Conservation (phyloP, 1,140 invertebrate genomes). For the roundworm (Caenorhabditis elegans) region WBcel235 BX284604.4:6820001-6820500, state of each 20-base stretch:
- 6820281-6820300: not conserved
- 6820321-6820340: no score
- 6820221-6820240: not conserved
- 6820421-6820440: not conserved
- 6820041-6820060: not conserved
- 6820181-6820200: not conserved
- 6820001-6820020: not conserved
- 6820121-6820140: not conserved
- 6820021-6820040: not conserved
- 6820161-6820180: not conserved
- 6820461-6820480: not conserved
- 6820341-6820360: no score
- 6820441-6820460: not conserved
- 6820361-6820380: not conserved
- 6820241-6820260: not conserved
- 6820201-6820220: not conserved
- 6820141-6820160: not conserved
- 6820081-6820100: slow-evolving; percentile 2
- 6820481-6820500: not conserved
- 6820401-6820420: not conserved
- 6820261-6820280: not conserved
- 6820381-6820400: not conserved
- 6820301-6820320: not conserved
- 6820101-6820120: not conserved
- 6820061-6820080: not conserved